A percentile compares a stretch with the other conserved stretches of the same genome.
phyloP scores from a whole-genome alignment of 1,140 invertebrate species.

The Teleogryllus occipitalis region DNA sequence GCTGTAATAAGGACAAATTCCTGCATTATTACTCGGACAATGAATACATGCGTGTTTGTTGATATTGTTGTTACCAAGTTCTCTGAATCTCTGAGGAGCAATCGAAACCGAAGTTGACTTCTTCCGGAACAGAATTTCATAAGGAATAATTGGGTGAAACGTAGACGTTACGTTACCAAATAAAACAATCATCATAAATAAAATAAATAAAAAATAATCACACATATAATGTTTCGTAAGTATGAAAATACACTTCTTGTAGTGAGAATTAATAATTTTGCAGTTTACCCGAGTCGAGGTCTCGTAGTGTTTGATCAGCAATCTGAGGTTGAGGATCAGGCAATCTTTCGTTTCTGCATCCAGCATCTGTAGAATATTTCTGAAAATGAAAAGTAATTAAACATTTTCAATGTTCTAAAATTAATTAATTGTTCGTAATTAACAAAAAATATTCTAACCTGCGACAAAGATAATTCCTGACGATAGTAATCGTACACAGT shows the following conservation, averaged over 20 bases:
- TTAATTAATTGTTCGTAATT: not conserved
- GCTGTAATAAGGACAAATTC: not conserved
- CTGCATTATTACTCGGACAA: not conserved
- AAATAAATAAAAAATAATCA: too few relatives aligned
- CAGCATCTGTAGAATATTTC: conserved; percentile 13
- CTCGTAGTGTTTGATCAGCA: not conserved
- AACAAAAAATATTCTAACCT: not conserved
- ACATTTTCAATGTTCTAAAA: not conserved
- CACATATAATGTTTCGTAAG: too few relatives aligned
- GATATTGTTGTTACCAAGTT: not conserved
- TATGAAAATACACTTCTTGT: too few relatives aligned
- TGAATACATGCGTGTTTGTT: not conserved
- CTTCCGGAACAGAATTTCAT: too few relatives aligned
- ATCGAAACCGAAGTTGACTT: too few relatives aligned
- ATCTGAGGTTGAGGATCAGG: conserved; percentile 15
- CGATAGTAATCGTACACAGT: conserved; percentile 61
- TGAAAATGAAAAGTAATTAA: not conserved
- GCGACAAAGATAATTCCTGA: conserved; percentile 34
- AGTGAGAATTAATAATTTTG: too few relatives aligned
- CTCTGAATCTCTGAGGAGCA: not conserved
- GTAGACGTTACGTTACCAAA: too few relatives aligned
- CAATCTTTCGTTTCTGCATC: conserved; percentile 16
- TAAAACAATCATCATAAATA: too few relatives aligned
- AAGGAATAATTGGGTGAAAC: too few relatives aligned
- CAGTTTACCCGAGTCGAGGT: not conserved